Base-by-base conservation (phyloP, 2,113 vertebrate species). In the Sclerurus mexicanus region DNA sequence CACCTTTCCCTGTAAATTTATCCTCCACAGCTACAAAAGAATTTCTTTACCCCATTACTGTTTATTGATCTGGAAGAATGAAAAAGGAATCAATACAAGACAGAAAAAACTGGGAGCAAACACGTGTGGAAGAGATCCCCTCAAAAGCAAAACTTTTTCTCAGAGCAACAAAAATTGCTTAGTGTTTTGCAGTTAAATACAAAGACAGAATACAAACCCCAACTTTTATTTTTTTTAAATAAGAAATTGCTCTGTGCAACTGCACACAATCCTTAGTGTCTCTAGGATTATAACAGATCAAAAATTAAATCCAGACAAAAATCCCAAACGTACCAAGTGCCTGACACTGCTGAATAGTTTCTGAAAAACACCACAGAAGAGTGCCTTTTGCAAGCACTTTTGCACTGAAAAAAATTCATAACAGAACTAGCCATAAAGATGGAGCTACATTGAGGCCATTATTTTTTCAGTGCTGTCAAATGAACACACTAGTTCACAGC, bases 51-150 rank as follows among this genome's bases (percentile, higher is more conserved):
- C 68, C 5, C 1, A 53, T 78, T 62, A 69, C 40, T 76, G 56
- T 72, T 90, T 66, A 33, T 47, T 67, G 47, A 91, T 35, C 85
- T 69, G 58, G 50, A 93, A 92, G 50, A 84, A 92, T 42, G 72
- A 86, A 89, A 92, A 93, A 93, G 35, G 37, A 80, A 89, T 90
- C 0, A 4, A 77, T 90, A 69, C n/a, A 87, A 94, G 95, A 89
- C 84, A 88, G 80, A 90, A 95, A 92, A 93, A 91, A 66, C 74
- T 76, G 82, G 87, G 82, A 95, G 91, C 89, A 94, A 91, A 91
- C 89, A 89, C 33, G 4, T 50, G 46, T 82, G 53, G 68, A 89
- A 95, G 74, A 95, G 74, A 55, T 72, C 28, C 84, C 81, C 74
- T 85, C 49, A 60, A 90, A 96, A 92, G 0, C 30, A 67, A 55